These are phyloP conservation scores for Choloepus hoffmanni DNA, from an alignment of 2,113 vertebrate species.

Conservation along the genomic window DNA sequence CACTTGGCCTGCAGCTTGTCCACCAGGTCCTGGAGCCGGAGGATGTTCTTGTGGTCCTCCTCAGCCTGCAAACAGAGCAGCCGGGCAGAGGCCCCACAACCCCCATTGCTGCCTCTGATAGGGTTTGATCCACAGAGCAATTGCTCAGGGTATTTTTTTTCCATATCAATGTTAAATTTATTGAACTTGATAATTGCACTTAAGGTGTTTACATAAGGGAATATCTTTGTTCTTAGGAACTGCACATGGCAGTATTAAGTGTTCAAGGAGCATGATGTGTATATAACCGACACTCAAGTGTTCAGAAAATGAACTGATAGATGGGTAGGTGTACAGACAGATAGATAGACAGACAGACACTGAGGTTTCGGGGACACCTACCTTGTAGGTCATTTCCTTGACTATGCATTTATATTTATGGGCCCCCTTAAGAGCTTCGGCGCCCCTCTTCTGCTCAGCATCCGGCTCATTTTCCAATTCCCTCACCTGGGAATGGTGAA, in stretches of 20 bases:
- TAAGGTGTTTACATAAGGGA: no score
- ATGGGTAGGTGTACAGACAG: no score
- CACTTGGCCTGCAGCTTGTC: constrained; percentile 93
- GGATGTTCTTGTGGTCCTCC: constrained; percentile 91
- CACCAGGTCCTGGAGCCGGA: constrained; percentile 91
- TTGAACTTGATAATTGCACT: no score
- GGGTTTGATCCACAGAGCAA: fast-evolving
- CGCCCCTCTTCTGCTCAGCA: constrained; percentile 87
- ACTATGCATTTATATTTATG: constrained; percentile 87
- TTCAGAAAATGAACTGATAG: no score
- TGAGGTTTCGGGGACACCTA: neutral
- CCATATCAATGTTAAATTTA: no score
- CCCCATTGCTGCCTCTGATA: fast-evolving
- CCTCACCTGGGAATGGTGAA: constrained; percentile 82
- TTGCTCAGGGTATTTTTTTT: no score
- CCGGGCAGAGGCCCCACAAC: neutral
- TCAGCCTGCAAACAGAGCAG: constrained; percentile 86
- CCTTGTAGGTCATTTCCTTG: constrained; percentile 89
- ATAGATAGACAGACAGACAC: fast-evolving
- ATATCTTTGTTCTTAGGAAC: no score
- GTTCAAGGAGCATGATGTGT: no score
- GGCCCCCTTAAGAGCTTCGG: constrained; percentile 87
- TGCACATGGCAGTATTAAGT: no score
- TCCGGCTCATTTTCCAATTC: constrained; percentile 89
- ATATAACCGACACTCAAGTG: no score